phyloP scores from a whole-genome alignment of 2,797 vertebrate genomes.

The Phalanger gymnotis region DNA sequence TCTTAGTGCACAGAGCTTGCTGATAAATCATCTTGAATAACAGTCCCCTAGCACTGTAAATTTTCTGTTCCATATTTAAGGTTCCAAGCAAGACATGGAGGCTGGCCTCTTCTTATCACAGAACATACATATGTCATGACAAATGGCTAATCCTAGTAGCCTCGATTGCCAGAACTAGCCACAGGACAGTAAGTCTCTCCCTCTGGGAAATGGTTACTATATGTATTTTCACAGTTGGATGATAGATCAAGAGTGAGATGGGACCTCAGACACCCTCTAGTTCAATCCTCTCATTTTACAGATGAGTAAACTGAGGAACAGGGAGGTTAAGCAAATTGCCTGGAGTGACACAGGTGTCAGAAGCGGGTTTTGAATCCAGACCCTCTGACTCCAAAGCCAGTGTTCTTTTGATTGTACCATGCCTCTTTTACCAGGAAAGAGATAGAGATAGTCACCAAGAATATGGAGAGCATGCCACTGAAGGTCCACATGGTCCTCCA shows the following conservation, averaged over 20 bases:
- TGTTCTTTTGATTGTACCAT: background rate
- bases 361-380: background rate
- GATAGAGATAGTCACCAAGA: background rate
- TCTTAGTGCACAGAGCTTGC: background rate
- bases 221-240: background rate
- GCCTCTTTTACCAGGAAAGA: background rate
- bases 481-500: background rate
- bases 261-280: background rate
- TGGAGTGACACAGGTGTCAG: background rate
- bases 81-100: background rate
- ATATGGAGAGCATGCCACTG: background rate
- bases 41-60: background rate
- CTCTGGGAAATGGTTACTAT: background rate
- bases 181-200: background rate
- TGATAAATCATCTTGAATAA: background rate
- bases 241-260: background rate
- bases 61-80: slow-evolving; percentile 2
- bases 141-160: background rate
- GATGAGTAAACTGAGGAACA: background rate
- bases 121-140: background rate
- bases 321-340: background rate
- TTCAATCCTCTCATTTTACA: background rate
- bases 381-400: background rate
- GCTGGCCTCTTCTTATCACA: background rate
- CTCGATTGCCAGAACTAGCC: background rate